Conservation (phyloP, 2,113 vertebrate genomes). For the Myotis lucifugus region DNA sequence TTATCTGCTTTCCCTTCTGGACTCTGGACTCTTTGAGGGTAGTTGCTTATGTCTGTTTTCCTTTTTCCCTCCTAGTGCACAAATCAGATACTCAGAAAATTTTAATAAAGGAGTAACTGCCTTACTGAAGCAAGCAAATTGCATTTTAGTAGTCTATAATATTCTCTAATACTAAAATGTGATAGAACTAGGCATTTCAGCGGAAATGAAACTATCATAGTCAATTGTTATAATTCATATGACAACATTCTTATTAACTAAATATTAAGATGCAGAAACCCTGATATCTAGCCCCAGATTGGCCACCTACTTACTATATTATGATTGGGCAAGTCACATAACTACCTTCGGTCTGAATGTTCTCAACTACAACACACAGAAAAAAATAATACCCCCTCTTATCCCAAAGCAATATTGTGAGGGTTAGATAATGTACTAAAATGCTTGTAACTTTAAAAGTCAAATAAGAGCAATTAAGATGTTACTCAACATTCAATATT, state of each 20-base stretch:
- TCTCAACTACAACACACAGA: background rate
- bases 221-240: background rate
- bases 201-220: slow-evolving; percentile 23
- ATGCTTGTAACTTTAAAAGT: background rate
- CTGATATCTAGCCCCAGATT: background rate
- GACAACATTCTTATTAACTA: slow-evolving; percentile 11
- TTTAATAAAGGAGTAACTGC: background rate
- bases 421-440: background rate
- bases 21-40: background rate
- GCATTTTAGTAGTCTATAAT: background rate
- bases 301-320: background rate
- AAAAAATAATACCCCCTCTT: background rate
- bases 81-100: background rate
- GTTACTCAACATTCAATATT: background rate
- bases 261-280: background rate
- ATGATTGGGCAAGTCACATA: background rate
- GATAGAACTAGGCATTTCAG: background rate
- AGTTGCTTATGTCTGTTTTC: background rate
- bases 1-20: background rate
- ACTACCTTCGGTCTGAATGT: background rate
- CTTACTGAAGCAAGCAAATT: background rate
- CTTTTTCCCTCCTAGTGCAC: background rate
- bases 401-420: background rate
- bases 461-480: background rate
- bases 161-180: background rate